Evolutionary conservation across 2,113 vertebrate genomes (phyloP).

Genomic region (Choloepus hoffmanni): DNA sequence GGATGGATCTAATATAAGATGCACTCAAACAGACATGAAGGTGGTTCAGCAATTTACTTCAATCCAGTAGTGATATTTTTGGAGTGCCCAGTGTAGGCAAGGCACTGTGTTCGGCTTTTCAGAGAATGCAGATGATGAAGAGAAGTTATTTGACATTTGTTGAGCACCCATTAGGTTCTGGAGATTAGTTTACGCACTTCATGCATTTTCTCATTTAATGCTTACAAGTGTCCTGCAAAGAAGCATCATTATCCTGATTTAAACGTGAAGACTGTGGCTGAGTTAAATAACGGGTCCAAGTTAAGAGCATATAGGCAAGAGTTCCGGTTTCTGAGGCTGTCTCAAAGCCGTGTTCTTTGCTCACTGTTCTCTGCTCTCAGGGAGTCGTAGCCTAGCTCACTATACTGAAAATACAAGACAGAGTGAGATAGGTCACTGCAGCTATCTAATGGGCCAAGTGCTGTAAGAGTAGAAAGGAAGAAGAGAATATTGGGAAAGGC

Average conservation of each 20-base stretch:
- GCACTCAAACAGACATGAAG: constrained; percentile 5
- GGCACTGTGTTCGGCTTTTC: neutral
- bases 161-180: neutral
- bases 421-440: neutral
- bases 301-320: neutral
- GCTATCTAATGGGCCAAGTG: neutral
- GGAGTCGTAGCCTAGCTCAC: neutral
- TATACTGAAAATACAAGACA: neutral
- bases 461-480: neutral
- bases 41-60: constrained; percentile 54
- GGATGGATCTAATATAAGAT: constrained; percentile 37
- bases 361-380: neutral
- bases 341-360: neutral
- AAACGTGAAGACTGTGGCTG: neutral
- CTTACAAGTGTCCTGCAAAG: neutral
- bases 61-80: neutral
- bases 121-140: constrained; percentile 8
- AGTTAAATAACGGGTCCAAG: neutral
- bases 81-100: neutral
- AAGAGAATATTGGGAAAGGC: neutral
- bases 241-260: neutral
- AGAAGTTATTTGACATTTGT: neutral
- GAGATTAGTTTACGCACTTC: neutral
- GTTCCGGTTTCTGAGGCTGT: neutral
- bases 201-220: neutral